Percentiles rank a stretch among this genome's conserved stretches.
These are phyloP conservation scores for Onychomys leucogaster DNA, from an alignment of 2,797 vertebrate species.

Conservation along the genomic window DNA sequence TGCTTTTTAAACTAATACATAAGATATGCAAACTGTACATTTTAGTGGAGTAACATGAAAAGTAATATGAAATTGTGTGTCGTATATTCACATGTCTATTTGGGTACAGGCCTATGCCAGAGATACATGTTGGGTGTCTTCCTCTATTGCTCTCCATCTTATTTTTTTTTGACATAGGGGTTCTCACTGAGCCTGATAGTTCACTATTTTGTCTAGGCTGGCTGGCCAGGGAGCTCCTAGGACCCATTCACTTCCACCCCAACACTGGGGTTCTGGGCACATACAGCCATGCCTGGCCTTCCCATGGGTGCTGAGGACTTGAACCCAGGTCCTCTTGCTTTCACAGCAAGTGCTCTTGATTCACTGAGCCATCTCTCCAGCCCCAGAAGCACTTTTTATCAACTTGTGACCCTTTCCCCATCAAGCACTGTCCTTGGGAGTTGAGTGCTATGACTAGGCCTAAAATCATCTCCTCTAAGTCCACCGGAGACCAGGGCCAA, in stretches of 20 bases:
- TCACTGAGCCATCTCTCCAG: not conserved
- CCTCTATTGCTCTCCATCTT: not conserved
- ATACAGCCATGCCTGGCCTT: not conserved
- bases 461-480: not conserved
- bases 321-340: not conserved
- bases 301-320: not conserved
- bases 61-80: not conserved
- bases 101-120: not conserved
- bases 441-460: not conserved
- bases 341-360: not conserved
- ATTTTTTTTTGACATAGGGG: not conserved
- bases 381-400: not conserved
- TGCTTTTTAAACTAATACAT: not conserved
- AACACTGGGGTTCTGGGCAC: not conserved
- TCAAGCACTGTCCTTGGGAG: not conserved
- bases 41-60: not conserved
- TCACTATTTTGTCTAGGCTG: not conserved
- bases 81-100: not conserved
- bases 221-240: not conserved
- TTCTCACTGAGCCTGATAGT: not conserved
- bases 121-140: no score
- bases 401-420: not conserved
- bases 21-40: not conserved
- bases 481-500: not conserved
- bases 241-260: not conserved